A percentile compares a stretch with the other conserved stretches of the same genome.
Evolutionary conservation across 2,888 invertebrate species (phyloP).

Genomic region (Xestia sexstrigata): DNA sequence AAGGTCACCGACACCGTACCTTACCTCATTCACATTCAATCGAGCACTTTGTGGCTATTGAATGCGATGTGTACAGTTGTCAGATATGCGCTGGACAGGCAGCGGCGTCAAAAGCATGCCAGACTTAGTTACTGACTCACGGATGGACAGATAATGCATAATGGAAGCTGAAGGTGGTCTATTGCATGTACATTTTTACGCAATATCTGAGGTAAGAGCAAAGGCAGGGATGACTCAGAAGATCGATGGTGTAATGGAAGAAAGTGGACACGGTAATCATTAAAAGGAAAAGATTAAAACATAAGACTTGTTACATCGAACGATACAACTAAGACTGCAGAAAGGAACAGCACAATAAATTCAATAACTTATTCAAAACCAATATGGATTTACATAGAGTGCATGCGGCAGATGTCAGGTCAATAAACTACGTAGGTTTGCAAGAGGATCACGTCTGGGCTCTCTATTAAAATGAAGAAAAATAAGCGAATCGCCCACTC

Average conservation of each 20-base stretch:
- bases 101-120: conserved; percentile 52
- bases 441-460: conserved; percentile 46
- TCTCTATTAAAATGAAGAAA: conserved; percentile 55
- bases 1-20: conserved; percentile 71
- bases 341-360: conserved; percentile 21
- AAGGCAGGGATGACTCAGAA: neutral
- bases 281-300: conserved; percentile 3
- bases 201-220: neutral
- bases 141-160: conserved; percentile 43
- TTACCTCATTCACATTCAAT: conserved; percentile 71
- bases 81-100: conserved; percentile 50
- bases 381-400: conserved; percentile 34
- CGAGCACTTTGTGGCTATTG: conserved; percentile 58
- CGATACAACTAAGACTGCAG: conserved; percentile 4
- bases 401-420: conserved; percentile 52
- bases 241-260: neutral
- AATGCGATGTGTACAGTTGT: conserved; percentile 50
- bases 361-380: conserved; percentile 42
- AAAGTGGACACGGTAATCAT: neutral
- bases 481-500: conserved; percentile 65
- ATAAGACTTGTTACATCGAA: neutral
- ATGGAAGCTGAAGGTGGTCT: conserved; percentile 16
- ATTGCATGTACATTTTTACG: conserved; percentile 26
- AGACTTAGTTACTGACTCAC: conserved; percentile 38
- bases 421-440: conserved; percentile 62